Evolutionary conservation across 2,113 vertebrate genomes (phyloP).

Genomic region (Sphyrna mokarran): DNA sequence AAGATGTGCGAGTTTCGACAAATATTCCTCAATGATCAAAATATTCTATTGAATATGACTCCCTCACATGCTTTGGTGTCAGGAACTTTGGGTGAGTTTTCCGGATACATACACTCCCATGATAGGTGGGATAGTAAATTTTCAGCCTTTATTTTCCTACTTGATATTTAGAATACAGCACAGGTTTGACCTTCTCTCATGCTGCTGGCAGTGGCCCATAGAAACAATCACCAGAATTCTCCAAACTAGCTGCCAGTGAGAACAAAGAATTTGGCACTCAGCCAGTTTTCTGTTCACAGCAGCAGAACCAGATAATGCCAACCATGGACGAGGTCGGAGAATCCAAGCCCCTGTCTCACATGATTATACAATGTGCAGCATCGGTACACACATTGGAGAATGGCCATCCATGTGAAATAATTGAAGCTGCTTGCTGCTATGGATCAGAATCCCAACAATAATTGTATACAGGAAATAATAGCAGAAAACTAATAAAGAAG

Average conservation of each 20-base stretch:
- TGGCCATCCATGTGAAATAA: not conserved
- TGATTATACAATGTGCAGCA: not conserved
- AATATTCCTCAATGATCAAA: not conserved
- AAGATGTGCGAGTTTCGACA: too few relatives aligned
- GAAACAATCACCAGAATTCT: not conserved
- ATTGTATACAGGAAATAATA: not conserved
- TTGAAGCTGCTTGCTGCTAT: not conserved
- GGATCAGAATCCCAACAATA: not conserved
- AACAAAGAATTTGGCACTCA: too few relatives aligned
- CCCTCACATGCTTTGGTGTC: not conserved
- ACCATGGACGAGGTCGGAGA: too few relatives aligned
- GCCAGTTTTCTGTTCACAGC: too few relatives aligned
- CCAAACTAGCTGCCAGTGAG: too few relatives aligned
- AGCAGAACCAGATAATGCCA: too few relatives aligned
- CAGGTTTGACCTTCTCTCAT: not conserved
- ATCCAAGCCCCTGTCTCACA: not conserved
- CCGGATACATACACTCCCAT: too few relatives aligned
- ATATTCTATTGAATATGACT: not conserved
- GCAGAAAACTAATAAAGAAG: not conserved
- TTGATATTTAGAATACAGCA: not conserved
- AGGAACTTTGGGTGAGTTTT: not conserved
- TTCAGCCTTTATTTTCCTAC: not conserved
- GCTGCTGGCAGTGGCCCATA: not conserved
- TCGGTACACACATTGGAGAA: not conserved
- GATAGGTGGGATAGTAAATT: too few relatives aligned